These are phyloP conservation scores for Ictalurus furcatus DNA, from an alignment of 2,113 vertebrate species.

Conservation along the genomic window DNA sequence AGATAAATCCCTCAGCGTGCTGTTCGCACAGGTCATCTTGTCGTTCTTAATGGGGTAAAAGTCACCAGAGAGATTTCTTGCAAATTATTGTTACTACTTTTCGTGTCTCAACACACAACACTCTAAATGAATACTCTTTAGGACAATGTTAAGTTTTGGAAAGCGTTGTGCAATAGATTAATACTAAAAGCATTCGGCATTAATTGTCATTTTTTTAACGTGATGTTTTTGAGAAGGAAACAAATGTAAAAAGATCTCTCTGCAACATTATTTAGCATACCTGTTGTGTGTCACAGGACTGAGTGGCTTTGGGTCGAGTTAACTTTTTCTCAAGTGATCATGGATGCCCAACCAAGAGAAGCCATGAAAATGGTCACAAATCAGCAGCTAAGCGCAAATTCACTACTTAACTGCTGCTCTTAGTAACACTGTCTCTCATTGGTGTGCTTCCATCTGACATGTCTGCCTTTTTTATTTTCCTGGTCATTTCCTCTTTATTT, in stretches of 20 bases:
- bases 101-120: slow-evolving; percentile 34
- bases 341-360: not conserved
- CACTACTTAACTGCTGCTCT: slow-evolving; percentile 25
- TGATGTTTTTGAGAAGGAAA: slow-evolving; percentile 16
- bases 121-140: slow-evolving; percentile 47
- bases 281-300: slow-evolving; percentile 7
- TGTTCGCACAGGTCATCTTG: slow-evolving; percentile 15
- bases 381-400: slow-evolving; percentile 28
- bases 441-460: slow-evolving; percentile 50
- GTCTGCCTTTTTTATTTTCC: slow-evolving; percentile 24
- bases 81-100: slow-evolving; percentile 5
- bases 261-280: not conserved
- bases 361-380: not conserved
- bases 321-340: not conserved
- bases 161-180: slow-evolving; percentile 55
- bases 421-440: slow-evolving; percentile 36
- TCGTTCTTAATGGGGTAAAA: not conserved
- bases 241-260: not conserved
- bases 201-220: slow-evolving; percentile 22
- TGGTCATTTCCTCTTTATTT: slow-evolving; percentile 28
- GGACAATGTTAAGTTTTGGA: slow-evolving; percentile 38
- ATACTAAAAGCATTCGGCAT: slow-evolving; percentile 31
- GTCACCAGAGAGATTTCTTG: not conserved
- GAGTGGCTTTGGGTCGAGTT: slow-evolving; percentile 2
- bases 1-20: slow-evolving; percentile 7